Evolutionary conservation across 2,888 invertebrate genomes (phyloP), one percentile per base, ranked within the genome.

Genomic region (Hypomecis punctinalis): DNA sequence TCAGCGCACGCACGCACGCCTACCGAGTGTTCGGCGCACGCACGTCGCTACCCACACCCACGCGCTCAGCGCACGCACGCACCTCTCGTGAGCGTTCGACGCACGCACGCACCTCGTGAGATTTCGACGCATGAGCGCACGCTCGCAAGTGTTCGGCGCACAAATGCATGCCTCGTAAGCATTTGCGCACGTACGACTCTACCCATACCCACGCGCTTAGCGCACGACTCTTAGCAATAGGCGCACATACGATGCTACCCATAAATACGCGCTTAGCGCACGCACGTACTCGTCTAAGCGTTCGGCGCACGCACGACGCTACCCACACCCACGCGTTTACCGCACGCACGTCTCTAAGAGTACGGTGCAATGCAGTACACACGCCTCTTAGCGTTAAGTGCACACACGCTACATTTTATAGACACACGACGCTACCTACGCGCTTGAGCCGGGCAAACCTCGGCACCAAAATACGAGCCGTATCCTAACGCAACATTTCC

Each of bases 291-390:
- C 55, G 39, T 52, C 10, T 35, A 94, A 23, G 23, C 23, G 23
- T 23, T 23, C 23, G 23, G 3, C 23, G 74, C 84, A 59, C 78
- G 94, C 89, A 45, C 49, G 11, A n/a, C n/a, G n/a, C n/a, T n/a
- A 5, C 48, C 1, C 54, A 1, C 40, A 43, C 37, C 40, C 23
- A 39, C 35, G 7, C 4, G 43, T 35, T 23, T 10, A n/a, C n/a
- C 11, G 42, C 64, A 58, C 54, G 43, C 53, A 53, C 56, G 36
- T 46, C 13, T 39, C 4, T 42, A 5, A 2, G 13, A 0, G 39
- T 9, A 3, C 9, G 45, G 13, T 0, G 42, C 5, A 7, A 43
- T 7, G 6, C 33, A 35, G 37, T 51, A 13, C n/a, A n/a, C n/a
- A n/a, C n/a, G n/a, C n/a, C n/a, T n/a, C n/a, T n/a, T n/a, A n/a